Conservation (phyloP, 1,140 invertebrate species). For the Zaprionus kolodkinae region DNA sequence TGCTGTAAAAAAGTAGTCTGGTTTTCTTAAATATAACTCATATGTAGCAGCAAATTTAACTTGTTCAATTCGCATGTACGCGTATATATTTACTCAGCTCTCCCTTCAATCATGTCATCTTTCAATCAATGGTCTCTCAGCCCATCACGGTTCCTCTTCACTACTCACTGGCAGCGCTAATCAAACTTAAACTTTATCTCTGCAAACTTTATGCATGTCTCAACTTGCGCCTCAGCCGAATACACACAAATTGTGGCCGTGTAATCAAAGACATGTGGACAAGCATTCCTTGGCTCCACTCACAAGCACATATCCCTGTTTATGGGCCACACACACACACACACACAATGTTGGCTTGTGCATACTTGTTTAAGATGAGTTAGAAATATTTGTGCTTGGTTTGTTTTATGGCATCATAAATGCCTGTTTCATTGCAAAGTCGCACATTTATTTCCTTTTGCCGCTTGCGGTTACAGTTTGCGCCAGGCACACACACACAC, state of each 20-base stretch:
- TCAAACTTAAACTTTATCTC: conserved; percentile 53
- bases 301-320: not conserved
- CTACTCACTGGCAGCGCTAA: conserved; percentile 33
- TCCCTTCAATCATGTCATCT: conserved; percentile 1
- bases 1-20: not conserved
- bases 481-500: conserved; percentile 23
- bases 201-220: conserved; percentile 45
- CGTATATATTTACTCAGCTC: not conserved
- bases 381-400: conserved; percentile 78
- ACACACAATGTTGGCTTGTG: conserved; percentile 1
- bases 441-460: conserved; percentile 80
- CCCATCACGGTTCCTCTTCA: not conserved
- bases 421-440: conserved; percentile 81
- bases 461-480: conserved; percentile 74
- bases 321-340: not conserved
- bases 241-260: conserved; percentile 42
- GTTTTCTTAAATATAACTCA: not conserved
- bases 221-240: conserved; percentile 32
- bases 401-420: conserved; percentile 82
- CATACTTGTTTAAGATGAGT: conserved; percentile 74
- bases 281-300: not conserved
- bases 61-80: not conserved
- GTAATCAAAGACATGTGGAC: conserved; percentile 60
- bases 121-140: conserved; percentile 6
- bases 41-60: not conserved